Base-by-base conservation (phyloP, 1,140 invertebrate genomes). In the Calycopis cecrops region DNA sequence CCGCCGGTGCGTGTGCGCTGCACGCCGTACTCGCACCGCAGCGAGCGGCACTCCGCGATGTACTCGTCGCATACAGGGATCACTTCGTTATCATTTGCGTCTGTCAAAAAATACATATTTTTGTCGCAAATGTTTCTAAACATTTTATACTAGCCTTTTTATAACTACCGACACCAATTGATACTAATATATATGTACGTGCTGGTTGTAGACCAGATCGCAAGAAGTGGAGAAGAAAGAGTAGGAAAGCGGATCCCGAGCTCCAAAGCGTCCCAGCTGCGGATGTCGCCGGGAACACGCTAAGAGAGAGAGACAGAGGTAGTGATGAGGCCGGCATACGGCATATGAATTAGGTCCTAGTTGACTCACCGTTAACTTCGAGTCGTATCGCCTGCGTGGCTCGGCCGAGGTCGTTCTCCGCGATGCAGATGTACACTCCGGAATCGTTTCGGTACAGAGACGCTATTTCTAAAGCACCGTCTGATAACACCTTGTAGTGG, bases 381-480 rank as follows among this genome's bases (percentile, higher is more conserved):
- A 97, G 85, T 47, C 89, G 88, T 54, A 95, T 91, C 76, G 94
- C 91, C 62, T 91, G 90, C 37, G 91, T 90, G 11, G 94, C 91
- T 35, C 87, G 77, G 0, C 93, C 94, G 17, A 95, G 83, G 9
- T 91, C 91, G 80, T 97, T 98, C 69, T 94, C 91, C 10, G 95
- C 96, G 1, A 92, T 90, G 71, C 96, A 98, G 37, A 94, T 91
- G 73, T 97, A 98, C 8, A 92, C 90, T 21, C 96, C 96, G 38
- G 92, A 90, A 80, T 98, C 96, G 50, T 93, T 92, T 57, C 91
- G 91, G 68, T 93, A 92, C 21, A 96, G 87, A 53, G 94, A 95
- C 9, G 96, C 91, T 40, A 97, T 95, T 74, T 95, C 92, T 35
- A 96, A 77, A 16, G 93, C 91, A 42, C 94, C 94, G 67, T 93